A percentile compares a stretch with the other conserved stretches of the same genome.
phyloP scores from a whole-genome alignment of 1,140 invertebrate genomes.

The Achroia grisella region DNA sequence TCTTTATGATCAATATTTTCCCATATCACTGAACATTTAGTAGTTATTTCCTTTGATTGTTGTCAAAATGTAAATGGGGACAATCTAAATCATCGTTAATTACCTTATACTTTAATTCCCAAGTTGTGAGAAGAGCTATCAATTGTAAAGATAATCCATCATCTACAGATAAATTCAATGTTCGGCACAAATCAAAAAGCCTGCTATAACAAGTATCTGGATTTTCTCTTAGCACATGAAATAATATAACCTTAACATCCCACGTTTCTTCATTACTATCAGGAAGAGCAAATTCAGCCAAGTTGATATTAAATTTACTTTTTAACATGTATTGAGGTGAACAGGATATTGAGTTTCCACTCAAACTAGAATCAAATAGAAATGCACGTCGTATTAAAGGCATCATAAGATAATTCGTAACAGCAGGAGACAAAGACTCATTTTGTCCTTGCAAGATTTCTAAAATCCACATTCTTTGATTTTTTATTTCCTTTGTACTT shows the following conservation, averaged over 20 bases:
- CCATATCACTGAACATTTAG: slow-evolving; percentile 53
- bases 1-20: slow-evolving; percentile 58
- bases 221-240: slow-evolving; percentile 49
- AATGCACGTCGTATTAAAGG: slow-evolving; percentile 40
- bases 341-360: slow-evolving; percentile 31
- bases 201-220: slow-evolving; percentile 40
- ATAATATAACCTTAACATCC: slow-evolving; percentile 58
- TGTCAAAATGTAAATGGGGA: slow-evolving; percentile 32
- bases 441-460: slow-evolving; percentile 45
- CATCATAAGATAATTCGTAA: slow-evolving; percentile 37
- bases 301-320: slow-evolving; percentile 59
- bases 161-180: slow-evolving; percentile 51
- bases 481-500: slow-evolving; percentile 27
- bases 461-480: slow-evolving; percentile 37
- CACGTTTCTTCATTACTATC: slow-evolving; percentile 60
- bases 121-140: slow-evolving; percentile 57
- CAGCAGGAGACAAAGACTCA: slow-evolving; percentile 36
- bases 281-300: slow-evolving; percentile 50
- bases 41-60: slow-evolving; percentile 34
- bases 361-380: slow-evolving; percentile 32
- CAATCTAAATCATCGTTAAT: slow-evolving; percentile 42
- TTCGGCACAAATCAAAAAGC: slow-evolving; percentile 53
- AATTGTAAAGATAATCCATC: slow-evolving; percentile 64
- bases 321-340: slow-evolving; percentile 54
- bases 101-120: slow-evolving; percentile 61